Evolutionary conservation across 2,113 vertebrate species (phyloP), one percentile per base, ranked within the genome.

Genomic region (Hemicordylus capensis): DNA sequence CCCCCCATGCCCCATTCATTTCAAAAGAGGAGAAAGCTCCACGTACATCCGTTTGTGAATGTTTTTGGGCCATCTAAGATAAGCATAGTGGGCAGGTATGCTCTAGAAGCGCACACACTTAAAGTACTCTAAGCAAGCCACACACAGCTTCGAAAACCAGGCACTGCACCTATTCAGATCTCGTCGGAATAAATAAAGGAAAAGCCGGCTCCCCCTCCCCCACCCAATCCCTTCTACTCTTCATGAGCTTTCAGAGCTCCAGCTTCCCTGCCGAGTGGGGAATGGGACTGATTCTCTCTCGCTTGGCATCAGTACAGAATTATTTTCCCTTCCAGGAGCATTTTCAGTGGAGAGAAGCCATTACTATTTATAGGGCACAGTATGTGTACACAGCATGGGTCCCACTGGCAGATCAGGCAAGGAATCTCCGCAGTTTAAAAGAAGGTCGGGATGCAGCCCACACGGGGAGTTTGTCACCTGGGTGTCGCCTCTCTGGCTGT

Each of bases 331-430:
- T 93, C 92, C 91, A 83, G 92, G 85, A n/a, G 92, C 1, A 83
- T 86, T 26, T 90, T 93, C 88, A 12, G 1, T 15, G 1, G 90
- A 89, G 91, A 93, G 87, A 69, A 90, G 90, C 82, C 92, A 91
- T 95, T 90, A 90, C 93, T 94, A 93, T 94, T 95, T 94, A 93
- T 94, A 94, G 91, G 1, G 83, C 92, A 63, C 91, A 93, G 94
- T 86, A 34, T 39, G 77, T 7, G 83, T 87, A 48, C 94, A 54
- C 93, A 94, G 93, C 78, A 0, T 83, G 94, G 58, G 85, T 12
- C 79, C 90, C 89, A 59, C 56, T 0, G 17, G 83, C 84, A 87
- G 88, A 79, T 85, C 67, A 26, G 89, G 89, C 72, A 87, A 87
- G n/a, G 84, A 70, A 84, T 84, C 91, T 92, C 81, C 86, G 85